Evolutionary conservation across 2,888 invertebrate genomes (phyloP).

Genomic region (Rhopalosiphum nymphaeae): DNA sequence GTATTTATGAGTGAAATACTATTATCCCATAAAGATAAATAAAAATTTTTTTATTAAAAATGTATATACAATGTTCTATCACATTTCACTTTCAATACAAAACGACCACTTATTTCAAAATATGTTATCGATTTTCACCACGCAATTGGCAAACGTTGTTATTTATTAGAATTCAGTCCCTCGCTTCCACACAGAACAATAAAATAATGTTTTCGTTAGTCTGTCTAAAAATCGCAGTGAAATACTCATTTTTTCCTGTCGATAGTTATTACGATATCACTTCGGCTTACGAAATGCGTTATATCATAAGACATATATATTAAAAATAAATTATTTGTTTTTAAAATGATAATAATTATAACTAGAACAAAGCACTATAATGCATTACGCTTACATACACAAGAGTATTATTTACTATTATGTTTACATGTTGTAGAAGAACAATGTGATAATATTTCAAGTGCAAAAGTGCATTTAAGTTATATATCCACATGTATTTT

Average conservation of each 20-base stretch:
- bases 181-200: background rate
- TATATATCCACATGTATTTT: background rate
- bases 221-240: background rate
- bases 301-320: background rate
- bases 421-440: background rate
- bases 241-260: background rate
- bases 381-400: background rate
- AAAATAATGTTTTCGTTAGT: background rate
- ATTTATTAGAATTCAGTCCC: background rate
- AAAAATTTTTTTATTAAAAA: conserved; percentile 18
- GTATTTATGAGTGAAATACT: background rate
- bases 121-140: background rate
- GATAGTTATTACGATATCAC: background rate
- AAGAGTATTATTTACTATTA: background rate
- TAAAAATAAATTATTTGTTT: background rate
- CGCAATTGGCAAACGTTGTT: background rate
- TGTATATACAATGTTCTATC: no score
- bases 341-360: background rate
- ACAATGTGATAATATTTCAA: background rate
- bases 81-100: background rate
- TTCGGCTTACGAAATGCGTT: background rate
- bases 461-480: background rate
- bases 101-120: background rate
- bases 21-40: background rate
- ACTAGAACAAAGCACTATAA: background rate